Evolutionary conservation across 2,888 invertebrate genomes (phyloP).

Genomic region (Auanema sp.): DNA sequence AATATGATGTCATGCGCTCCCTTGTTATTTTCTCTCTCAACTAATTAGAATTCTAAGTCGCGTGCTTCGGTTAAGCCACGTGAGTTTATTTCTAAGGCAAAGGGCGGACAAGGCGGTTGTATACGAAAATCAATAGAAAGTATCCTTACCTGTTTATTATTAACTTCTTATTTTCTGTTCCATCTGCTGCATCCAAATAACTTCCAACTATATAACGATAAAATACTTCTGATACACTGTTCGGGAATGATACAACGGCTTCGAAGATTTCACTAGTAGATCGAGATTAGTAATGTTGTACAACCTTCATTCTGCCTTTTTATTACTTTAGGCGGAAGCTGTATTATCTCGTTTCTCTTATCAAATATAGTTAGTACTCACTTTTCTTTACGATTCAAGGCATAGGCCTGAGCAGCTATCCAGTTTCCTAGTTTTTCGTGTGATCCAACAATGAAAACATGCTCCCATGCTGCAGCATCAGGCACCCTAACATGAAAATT

Average conservation of each 20-base stretch:
- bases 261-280: slow-evolving; percentile 5
- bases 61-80: no score
- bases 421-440: slow-evolving; percentile 38
- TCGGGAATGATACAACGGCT: background rate
- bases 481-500: slow-evolving; percentile 37
- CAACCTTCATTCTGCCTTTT: background rate
- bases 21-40: no score
- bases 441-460: slow-evolving; percentile 41
- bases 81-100: no score
- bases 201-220: slow-evolving; percentile 19
- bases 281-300: background rate
- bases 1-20: no score
- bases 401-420: slow-evolving; percentile 31
- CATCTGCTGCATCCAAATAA: slow-evolving; percentile 12
- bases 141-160: slow-evolving; percentile 9
- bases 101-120: background rate
- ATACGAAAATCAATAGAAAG: background rate
- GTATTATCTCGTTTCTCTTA: background rate
- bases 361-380: slow-evolving; percentile 6
- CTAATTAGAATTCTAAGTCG: no score
- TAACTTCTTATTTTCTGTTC: background rate
- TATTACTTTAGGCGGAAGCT: background rate
- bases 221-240: slow-evolving; percentile 1
- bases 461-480: slow-evolving; percentile 39
- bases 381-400: slow-evolving; percentile 20